These are phyloP conservation scores for Nasalis larvatus DNA, from an alignment of 2,113 vertebrate species.

Conservation along the genomic window DNA sequence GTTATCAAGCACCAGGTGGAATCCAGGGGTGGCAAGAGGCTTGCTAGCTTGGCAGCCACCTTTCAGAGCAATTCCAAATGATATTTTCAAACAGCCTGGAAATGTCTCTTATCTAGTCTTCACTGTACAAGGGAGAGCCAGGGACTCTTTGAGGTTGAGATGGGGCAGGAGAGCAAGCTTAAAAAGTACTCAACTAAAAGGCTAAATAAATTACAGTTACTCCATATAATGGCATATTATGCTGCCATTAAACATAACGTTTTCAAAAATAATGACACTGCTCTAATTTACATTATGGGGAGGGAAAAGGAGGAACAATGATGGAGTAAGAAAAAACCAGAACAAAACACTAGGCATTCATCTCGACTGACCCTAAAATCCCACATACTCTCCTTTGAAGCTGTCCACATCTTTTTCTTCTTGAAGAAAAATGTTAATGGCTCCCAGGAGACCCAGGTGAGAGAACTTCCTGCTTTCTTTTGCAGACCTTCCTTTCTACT, in stretches of 20 bases:
- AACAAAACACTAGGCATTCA: background rate
- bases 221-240: constrained; percentile 44
- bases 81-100: background rate
- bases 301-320: background rate
- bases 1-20: background rate
- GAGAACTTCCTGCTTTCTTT: background rate
- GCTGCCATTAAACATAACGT: constrained; percentile 45
- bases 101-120: background rate
- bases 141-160: background rate
- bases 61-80: background rate
- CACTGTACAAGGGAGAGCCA: background rate
- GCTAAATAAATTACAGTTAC: constrained; percentile 35
- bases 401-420: background rate
- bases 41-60: background rate
- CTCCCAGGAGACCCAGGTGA: background rate
- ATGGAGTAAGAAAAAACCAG: background rate
- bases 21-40: background rate
- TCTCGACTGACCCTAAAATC: background rate
- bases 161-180: background rate
- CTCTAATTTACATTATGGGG: background rate
- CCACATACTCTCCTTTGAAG: background rate
- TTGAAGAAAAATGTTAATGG: background rate
- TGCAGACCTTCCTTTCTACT: background rate
- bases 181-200: background rate
- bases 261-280: constrained; percentile 43